Evolutionary conservation across 2,113 vertebrate genomes (phyloP).

Genomic region (Ophthalmolycus amberensis): DNA sequence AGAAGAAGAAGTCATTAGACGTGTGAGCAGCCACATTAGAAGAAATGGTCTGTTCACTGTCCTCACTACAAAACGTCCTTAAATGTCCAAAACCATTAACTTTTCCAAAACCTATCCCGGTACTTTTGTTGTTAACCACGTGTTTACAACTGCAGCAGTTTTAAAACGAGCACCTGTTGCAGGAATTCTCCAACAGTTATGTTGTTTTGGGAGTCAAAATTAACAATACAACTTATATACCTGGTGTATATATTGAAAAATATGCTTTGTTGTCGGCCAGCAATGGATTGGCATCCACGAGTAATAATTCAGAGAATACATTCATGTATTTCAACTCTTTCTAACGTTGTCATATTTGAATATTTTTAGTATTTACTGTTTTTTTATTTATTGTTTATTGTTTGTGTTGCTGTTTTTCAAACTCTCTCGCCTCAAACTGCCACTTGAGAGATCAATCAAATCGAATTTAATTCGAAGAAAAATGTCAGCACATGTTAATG

Average conservation of each 20-base stretch:
- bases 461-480: no score
- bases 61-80: no score
- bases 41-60: background rate
- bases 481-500: no score
- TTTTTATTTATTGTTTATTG: no score
- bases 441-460: background rate
- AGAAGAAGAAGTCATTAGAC: background rate
- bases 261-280: background rate
- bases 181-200: no score
- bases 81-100: no score
- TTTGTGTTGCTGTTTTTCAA: background rate
- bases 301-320: background rate
- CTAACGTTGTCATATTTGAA: background rate
- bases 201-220: no score
- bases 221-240: no score
- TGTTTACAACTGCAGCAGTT: no score
- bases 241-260: background rate
- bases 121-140: no score
- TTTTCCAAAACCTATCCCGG: no score
- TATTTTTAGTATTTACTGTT: background rate
- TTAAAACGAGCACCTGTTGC: no score
- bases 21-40: background rate
- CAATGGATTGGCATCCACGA: background rate
- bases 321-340: background rate
- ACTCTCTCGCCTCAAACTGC: background rate